Conservation (phyloP, 1,140 invertebrate genomes). For the Glossosoma conforme region DNA sequence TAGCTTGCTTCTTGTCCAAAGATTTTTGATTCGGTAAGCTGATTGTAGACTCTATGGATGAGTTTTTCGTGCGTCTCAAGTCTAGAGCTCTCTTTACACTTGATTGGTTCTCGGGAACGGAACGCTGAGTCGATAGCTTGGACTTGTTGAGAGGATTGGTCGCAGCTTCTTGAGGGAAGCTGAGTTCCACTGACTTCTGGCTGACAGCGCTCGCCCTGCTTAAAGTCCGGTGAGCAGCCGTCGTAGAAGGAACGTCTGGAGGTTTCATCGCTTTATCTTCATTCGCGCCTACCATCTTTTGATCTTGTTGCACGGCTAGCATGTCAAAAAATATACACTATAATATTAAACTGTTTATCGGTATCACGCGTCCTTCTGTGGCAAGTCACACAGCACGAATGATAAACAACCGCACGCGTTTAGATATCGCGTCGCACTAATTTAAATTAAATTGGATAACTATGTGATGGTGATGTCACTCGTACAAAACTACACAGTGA, state of each 20-base stretch:
- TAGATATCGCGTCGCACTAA: no score
- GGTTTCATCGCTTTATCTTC: conserved; percentile 14
- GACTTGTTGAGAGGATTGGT: conserved; percentile 47
- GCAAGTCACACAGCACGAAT: no score
- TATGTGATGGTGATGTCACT: no score
- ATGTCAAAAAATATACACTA: no score
- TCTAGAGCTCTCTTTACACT: conserved; percentile 44
- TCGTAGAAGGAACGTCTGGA: conserved; percentile 34
- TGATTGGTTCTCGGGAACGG: conserved; percentile 43
- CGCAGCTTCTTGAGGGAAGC: conserved; percentile 40
- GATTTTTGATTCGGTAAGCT: conserved; percentile 50
- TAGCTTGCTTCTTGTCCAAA: conserved; percentile 47
- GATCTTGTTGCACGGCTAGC: conserved; percentile 46
- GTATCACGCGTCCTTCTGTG: no score
- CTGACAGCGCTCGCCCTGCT: conserved; percentile 53
- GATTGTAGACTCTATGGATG: conserved; percentile 49
- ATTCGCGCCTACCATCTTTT: conserved; percentile 26
- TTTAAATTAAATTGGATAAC: no score
- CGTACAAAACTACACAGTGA: no score
- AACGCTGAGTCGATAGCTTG: conserved; percentile 43
- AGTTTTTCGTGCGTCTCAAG: conserved; percentile 47
- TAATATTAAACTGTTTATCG: no score
- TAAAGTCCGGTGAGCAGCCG: conserved; percentile 36
- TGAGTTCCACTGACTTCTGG: conserved; percentile 53
- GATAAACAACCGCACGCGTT: no score